phyloP scores from a whole-genome alignment of 2,113 vertebrate genomes.

The Stercorarius parasiticus region DNA sequence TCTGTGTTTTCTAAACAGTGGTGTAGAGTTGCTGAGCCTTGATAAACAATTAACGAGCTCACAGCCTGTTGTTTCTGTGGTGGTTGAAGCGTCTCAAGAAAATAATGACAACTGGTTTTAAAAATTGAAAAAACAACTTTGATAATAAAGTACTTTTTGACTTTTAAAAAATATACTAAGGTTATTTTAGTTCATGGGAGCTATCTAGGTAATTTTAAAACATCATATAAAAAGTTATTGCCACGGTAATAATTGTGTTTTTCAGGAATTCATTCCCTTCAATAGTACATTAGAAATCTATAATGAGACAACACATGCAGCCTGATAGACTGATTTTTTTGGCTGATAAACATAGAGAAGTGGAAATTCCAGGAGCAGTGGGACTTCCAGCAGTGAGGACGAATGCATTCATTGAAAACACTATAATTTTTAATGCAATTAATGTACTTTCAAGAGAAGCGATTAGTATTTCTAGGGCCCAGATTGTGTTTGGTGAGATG shows the following conservation, averaged over 20 bases:
- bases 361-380: not conserved
- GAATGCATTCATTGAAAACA: not conserved
- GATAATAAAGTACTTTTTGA: not conserved
- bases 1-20: not conserved
- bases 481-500: not conserved
- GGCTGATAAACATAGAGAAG: not conserved
- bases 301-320: not conserved
- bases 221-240: not conserved
- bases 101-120: not conserved
- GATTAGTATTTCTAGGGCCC: not conserved
- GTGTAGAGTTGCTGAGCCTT: not conserved
- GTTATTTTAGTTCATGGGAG: not conserved
- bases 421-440: not conserved
- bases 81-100: not conserved
- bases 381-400: not conserved
- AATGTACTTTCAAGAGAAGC: not conserved
- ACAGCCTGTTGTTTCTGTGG: not conserved
- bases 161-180: not conserved
- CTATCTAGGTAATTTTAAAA: not conserved
- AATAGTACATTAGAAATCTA: not conserved
- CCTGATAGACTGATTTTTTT: not conserved
- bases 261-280: not conserved
- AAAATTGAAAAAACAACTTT: not conserved
- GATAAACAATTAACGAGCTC: not conserved
- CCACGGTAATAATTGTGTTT: not conserved